Percentiles rank a stretch among this genome's conserved stretches.
Conservation (phyloP, 2,113 vertebrate genomes). For the Prolemur simus region DNA sequence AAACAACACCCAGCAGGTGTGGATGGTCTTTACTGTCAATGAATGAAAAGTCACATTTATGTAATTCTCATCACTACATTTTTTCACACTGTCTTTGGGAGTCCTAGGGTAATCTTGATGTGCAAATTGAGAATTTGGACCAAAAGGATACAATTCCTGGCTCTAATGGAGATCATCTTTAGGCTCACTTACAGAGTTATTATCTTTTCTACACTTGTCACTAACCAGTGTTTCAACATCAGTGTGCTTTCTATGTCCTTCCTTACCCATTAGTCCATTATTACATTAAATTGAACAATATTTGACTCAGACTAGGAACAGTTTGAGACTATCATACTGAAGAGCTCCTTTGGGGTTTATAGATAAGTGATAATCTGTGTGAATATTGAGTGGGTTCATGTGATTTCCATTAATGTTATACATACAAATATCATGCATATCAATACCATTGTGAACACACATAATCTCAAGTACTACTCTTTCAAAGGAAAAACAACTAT, state of each 20-base stretch:
- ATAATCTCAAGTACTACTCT: not conserved
- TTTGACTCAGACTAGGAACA: not conserved
- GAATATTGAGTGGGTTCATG: not conserved
- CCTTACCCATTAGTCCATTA: not conserved
- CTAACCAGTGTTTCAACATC: not conserved
- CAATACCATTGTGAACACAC: not conserved
- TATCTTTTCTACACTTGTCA: not conserved
- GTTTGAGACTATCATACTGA: not conserved
- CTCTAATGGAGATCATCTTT: not conserved
- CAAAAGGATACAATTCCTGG: not conserved
- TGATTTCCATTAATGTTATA: not conserved
- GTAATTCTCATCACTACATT: slow-evolving; percentile 29
- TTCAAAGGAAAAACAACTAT: not conserved
- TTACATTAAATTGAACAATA: not conserved
- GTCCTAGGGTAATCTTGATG: slow-evolving; percentile 11
- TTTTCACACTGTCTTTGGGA: not conserved
- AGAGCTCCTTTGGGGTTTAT: not conserved
- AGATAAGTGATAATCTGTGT: not conserved
- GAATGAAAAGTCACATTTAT: slow-evolving; percentile 31
- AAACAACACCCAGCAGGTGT: slow-evolving; percentile 17
- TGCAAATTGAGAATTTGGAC: slow-evolving; percentile 48
- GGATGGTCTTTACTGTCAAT: not conserved
- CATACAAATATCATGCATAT: not conserved
- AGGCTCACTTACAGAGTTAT: not conserved
- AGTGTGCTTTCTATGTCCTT: not conserved